Conservation (phyloP, 64 coral and sea anemone species). For the Anthopleura sola region DNA sequence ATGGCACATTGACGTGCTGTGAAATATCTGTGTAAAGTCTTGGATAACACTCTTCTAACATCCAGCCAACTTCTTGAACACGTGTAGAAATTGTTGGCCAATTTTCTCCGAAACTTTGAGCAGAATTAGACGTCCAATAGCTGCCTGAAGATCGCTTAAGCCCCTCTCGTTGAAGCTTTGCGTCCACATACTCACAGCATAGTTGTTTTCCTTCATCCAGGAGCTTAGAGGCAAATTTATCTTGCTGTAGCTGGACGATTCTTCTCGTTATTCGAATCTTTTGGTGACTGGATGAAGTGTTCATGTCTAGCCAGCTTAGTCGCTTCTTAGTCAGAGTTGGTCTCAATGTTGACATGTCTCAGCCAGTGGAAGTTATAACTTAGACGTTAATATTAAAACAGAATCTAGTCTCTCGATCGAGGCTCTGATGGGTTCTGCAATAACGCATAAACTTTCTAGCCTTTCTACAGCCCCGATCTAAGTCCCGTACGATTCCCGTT, state of each 20-base stretch:
- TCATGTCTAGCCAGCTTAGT: slow-evolving; percentile 87
- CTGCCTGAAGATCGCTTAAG: slow-evolving; percentile 34
- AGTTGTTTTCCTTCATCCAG: slow-evolving; percentile 71
- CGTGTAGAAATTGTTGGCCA: slow-evolving; percentile 50
- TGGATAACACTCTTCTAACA: slow-evolving; percentile 75
- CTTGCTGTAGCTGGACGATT: slow-evolving; percentile 73
- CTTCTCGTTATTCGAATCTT: slow-evolving; percentile 72
- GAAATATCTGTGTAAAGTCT: slow-evolving; percentile 74
- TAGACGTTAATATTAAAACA: too few relatives aligned
- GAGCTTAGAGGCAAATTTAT: slow-evolving; percentile 64
- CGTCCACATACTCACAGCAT: slow-evolving; percentile 72
- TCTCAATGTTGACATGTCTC: slow-evolving; percentile 56
- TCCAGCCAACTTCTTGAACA: slow-evolving; percentile 66
- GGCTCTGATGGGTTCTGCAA: neutral
- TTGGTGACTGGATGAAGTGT: slow-evolving; percentile 26
- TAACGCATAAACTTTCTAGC: neutral
- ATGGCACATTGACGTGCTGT: slow-evolving; percentile 60
- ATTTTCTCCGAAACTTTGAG: slow-evolving; percentile 20
- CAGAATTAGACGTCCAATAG: slow-evolving; percentile 25
- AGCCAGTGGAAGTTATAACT: neutral
- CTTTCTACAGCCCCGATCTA: neutral
- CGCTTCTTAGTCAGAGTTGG: slow-evolving; percentile 59
- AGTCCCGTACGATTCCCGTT: neutral
- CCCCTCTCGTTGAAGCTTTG: slow-evolving; percentile 71
- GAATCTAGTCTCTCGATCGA: neutral